phyloP scores from a whole-genome alignment of 1,140 invertebrate genomes.

The Anastrepha obliqua region DNA sequence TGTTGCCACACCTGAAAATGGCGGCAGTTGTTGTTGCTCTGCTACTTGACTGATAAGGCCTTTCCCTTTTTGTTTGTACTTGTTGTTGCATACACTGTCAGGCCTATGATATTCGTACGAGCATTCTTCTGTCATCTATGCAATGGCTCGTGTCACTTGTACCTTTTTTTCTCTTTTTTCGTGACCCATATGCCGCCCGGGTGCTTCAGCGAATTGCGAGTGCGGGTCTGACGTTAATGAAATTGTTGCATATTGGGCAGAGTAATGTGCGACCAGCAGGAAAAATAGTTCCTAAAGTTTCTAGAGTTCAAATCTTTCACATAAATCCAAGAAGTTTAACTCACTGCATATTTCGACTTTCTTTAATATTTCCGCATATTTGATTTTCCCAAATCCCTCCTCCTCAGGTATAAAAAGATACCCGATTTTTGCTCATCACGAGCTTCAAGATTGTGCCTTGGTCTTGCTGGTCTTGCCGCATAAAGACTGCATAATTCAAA shows the following conservation, averaged over 20 bases:
- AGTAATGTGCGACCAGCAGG: background rate
- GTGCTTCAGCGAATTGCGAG: background rate
- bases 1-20: background rate
- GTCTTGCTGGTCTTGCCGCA: too few species aligned
- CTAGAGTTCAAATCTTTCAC: too few species aligned
- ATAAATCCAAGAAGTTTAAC: too few species aligned
- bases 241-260: background rate
- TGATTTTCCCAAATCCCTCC: too few species aligned
- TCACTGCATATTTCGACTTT: too few species aligned
- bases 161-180: background rate
- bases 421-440: too few species aligned
- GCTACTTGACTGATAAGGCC: background rate
- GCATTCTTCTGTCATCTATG: background rate
- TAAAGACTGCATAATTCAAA: too few species aligned
- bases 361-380: too few species aligned
- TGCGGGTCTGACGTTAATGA: background rate
- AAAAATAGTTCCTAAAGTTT: background rate
- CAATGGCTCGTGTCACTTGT: background rate
- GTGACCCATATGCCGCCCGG: background rate
- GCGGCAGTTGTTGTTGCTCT: background rate
- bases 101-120: background rate
- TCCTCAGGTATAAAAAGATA: too few species aligned
- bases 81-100: background rate
- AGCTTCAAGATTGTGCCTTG: too few species aligned
- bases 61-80: slow-evolving; percentile 1